Evolutionary conservation across 2,797 vertebrate species (phyloP), one percentile per base, ranked within the genome.

Genomic region (Spinibarbus caldwelli): DNA sequence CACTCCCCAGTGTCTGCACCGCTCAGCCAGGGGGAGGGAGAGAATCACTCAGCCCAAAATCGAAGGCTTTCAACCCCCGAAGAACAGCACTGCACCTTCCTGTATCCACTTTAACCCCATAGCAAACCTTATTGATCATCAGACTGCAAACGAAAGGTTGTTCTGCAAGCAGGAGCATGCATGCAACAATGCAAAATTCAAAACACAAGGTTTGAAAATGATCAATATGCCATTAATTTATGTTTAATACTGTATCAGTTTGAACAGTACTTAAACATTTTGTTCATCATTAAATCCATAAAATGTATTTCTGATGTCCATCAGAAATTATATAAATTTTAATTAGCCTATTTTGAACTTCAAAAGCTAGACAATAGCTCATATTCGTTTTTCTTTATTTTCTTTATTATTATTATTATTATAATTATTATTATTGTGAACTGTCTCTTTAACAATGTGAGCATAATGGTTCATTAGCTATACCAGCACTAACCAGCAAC

Each of bases 11-110:
- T 78, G 83, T 41, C 62, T 67, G n/a, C 26, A 17, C 11, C 12
- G 0, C 47, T 76, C 31, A 0, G 43, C 15, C 15, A 21, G 83
- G 75, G 23, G 75, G 68, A 78, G 34, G 64, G 73, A 54, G 47
- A 31, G n/a, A 67, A 78, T 43, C 45, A 73, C 72, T 67, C 78
- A 76, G 49, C 36, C 67, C 84, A 52, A 47, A 89, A 87, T 78
- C 82, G 72, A 86, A 89, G 29, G 47, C 82, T 86, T 81, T 82
- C 49, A 82, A 84, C 31, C 80, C 80, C 81, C 21, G 57, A 57
- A 59, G 70, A 85, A 68, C 38, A 73, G 38, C 54, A 64, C 66
- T n/a, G 26, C 31, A 34, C 78, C 54, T 72, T 72, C 36, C 49
- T 45, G 68, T 57, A 59, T 75, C 54, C 19, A 54, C 82, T 82